Conservation (phyloP, 2,113 vertebrate species). For the Neoarius graeffei region DNA sequence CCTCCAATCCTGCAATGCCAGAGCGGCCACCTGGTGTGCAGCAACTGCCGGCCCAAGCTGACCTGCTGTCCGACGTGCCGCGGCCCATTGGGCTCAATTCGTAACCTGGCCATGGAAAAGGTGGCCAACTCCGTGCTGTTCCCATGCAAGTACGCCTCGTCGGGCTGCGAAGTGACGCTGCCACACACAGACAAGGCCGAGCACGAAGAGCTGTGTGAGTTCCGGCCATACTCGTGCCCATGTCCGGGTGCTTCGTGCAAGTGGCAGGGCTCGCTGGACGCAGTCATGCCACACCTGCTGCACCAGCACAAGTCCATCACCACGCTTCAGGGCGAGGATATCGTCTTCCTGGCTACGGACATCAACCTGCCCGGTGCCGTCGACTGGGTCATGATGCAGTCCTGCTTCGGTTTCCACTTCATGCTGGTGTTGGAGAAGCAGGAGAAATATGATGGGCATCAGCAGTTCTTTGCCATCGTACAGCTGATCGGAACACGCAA, state of each 20-base stretch:
- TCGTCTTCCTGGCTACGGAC: slow-evolving; percentile 97
- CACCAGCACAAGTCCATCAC: slow-evolving; percentile 99
- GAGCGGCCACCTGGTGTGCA: slow-evolving; percentile 97
- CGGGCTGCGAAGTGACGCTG: slow-evolving; percentile 95
- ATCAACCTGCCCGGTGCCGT: slow-evolving; percentile 98
- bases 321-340: slow-evolving; percentile 98
- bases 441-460: slow-evolving; percentile 98
- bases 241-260: slow-evolving; percentile 97
- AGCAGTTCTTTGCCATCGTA: slow-evolving; percentile 99
- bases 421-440: slow-evolving; percentile 99
- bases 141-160: slow-evolving; percentile 97
- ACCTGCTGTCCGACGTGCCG: slow-evolving; percentile 98
- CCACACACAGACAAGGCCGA: slow-evolving; percentile 98
- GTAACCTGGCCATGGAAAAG: slow-evolving; percentile 99
- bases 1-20: slow-evolving; percentile 99
- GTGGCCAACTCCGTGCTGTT: slow-evolving; percentile 99
- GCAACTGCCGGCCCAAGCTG: slow-evolving; percentile 98
- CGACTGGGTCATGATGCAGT: slow-evolving; percentile 99
- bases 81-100: slow-evolving; percentile 95
- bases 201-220: slow-evolving; percentile 98
- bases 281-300: slow-evolving; percentile 98
- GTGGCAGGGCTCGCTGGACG: slow-evolving; percentile 97
- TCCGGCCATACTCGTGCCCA: slow-evolving; percentile 95
- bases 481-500: slow-evolving; percentile 99
- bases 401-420: slow-evolving; percentile 98